Percentiles rank a stretch among this genome's conserved stretches.
Conservation (phyloP, 2,888 invertebrate species). For the Drosophila cognata region DNA sequence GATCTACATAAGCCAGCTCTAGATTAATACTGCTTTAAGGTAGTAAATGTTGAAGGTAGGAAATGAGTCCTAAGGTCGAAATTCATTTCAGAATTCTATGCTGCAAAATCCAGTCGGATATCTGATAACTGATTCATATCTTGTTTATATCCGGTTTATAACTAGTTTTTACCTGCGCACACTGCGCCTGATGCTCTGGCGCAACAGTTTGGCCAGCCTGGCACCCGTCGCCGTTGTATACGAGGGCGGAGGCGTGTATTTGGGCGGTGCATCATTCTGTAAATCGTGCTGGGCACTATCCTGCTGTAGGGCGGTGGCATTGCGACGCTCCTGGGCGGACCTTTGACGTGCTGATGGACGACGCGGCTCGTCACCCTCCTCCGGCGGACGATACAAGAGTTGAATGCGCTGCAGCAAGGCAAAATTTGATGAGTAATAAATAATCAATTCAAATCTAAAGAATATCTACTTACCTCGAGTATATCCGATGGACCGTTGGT, state of each 20-base stretch:
- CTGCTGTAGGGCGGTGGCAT: conserved; percentile 43
- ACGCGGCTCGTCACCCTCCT: conserved; percentile 84
- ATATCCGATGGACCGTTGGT: conserved; percentile 94
- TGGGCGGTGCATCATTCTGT: conserved; percentile 93
- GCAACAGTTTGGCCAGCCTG: conserved; percentile 89
- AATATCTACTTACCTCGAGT: conserved; percentile 89
- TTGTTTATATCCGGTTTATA: background rate
- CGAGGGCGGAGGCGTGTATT: conserved; percentile 96
- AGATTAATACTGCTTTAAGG: background rate
- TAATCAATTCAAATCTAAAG: background rate
- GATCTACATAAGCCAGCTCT: background rate
- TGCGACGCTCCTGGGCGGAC: conserved; percentile 53
- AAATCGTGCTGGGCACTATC: conserved; percentile 51
- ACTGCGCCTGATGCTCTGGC: conserved; percentile 92
- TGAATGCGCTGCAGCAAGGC: conserved; percentile 90
- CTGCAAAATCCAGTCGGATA: background rate
- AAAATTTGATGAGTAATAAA: background rate
- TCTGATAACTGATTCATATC: background rate
- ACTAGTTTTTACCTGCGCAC: conserved; percentile 87
- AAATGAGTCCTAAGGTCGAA: background rate
- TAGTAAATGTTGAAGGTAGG: background rate
- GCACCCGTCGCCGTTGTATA: conserved; percentile 97
- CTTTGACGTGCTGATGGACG: conserved; percentile 61
- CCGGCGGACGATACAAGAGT: conserved; percentile 91
- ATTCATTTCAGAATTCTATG: background rate